These are phyloP conservation scores for Melangyna quadrimaculata DNA, from an alignment of 2,888 invertebrate genomes.

Conservation along the genomic window DNA sequence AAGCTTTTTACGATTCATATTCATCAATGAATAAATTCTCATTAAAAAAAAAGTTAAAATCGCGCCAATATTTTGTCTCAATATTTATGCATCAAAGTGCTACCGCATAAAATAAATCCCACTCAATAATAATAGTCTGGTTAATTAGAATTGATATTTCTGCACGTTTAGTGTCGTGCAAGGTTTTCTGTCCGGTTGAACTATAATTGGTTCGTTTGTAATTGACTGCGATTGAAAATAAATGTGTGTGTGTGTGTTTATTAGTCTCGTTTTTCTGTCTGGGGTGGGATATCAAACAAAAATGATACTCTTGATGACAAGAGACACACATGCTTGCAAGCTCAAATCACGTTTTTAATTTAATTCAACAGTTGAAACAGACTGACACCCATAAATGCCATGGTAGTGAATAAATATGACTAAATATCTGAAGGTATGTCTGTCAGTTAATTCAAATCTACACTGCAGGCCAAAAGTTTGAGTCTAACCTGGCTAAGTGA, in stretches of 20 bases:
- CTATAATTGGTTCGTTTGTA: neutral
- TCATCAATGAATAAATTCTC: slow-evolving; percentile 1
- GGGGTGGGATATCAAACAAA: neutral
- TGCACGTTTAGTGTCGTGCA: neutral
- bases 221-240: neutral
- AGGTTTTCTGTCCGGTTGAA: neutral
- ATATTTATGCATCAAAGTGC: neutral
- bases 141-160: neutral
- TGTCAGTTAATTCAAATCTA: neutral
- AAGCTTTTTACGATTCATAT: neutral
- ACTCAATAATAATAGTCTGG: neutral
- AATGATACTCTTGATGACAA: neutral
- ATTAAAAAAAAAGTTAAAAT: neutral
- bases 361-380: neutral
- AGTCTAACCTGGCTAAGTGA: too few species aligned
- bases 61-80: neutral
- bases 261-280: neutral
- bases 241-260: neutral
- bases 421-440: neutral
- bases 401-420: neutral
- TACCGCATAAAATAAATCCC: neutral
- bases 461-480: too few species aligned
- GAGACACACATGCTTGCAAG: neutral
- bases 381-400: neutral
- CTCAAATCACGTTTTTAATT: neutral